phyloP scores from a whole-genome alignment of 2,797 vertebrate genomes.

The Cyclura pinguis region DNA sequence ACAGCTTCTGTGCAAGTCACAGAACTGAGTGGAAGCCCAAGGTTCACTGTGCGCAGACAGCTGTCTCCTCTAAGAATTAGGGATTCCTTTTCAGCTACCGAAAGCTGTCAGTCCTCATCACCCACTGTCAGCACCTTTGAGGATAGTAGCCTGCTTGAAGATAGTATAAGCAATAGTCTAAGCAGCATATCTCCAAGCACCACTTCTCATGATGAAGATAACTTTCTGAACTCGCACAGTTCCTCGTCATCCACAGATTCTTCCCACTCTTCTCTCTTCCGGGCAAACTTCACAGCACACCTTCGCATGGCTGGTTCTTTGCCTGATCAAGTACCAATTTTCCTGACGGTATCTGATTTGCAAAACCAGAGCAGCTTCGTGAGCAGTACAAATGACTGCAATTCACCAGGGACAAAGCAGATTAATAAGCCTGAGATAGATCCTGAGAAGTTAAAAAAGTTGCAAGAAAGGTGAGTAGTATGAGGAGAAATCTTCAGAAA shows the following conservation, averaged over 20 bases:
- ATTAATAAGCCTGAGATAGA: conserved; percentile 48
- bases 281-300: conserved; percentile 48
- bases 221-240: conserved; percentile 28
- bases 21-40: conserved; percentile 35
- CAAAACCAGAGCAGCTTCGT: conserved; percentile 37
- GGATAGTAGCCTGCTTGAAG: conserved; percentile 32
- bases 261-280: conserved; percentile 38
- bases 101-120: conserved; percentile 26
- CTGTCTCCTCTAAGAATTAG: conserved; percentile 56
- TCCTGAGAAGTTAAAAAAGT: conserved; percentile 72
- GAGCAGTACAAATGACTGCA: not conserved
- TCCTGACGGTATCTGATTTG: conserved; percentile 53
- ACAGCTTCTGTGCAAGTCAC: conserved; percentile 12
- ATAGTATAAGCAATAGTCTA: conserved; percentile 7
- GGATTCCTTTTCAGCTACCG: conserved; percentile 28
- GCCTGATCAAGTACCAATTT: conserved; percentile 49
- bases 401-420: conserved; percentile 35
- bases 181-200: conserved; percentile 19
- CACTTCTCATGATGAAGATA: not conserved
- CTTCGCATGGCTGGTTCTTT: conserved; percentile 23
- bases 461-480: conserved; percentile 71
- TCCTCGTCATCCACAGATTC: conserved; percentile 25
- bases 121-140: conserved; percentile 19
- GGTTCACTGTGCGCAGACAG: conserved; percentile 29
- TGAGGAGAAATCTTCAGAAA: not conserved